Conservation (phyloP, 2,888 invertebrate genomes). For the Chalcosyrphus nemorum region DNA sequence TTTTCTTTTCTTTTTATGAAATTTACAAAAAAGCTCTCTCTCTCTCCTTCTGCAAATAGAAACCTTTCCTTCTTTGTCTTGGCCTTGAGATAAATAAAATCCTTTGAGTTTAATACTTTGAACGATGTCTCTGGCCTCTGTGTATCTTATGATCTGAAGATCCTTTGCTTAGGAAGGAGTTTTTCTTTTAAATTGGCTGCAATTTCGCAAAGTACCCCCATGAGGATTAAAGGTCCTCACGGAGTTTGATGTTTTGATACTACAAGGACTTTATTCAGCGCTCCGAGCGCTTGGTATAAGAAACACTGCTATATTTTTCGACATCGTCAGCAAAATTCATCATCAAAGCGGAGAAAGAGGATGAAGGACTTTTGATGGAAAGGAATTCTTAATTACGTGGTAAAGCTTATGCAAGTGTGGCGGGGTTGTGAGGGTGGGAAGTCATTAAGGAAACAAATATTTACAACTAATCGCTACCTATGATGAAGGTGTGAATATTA, state of each 20-base stretch:
- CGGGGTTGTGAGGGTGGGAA: neutral
- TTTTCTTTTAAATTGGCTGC: slow-evolving; percentile 44
- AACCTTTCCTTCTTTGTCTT: neutral
- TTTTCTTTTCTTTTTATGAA: neutral
- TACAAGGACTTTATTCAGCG: neutral
- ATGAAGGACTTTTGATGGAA: neutral
- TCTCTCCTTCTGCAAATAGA: neutral
- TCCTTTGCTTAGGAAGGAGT: slow-evolving; percentile 5
- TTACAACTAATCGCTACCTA: slow-evolving; percentile 3
- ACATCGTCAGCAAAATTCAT: slow-evolving; percentile 5
- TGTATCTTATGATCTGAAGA: slow-evolving; percentile 24
- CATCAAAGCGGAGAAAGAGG: neutral
- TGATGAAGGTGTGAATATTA: neutral
- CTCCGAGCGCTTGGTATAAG: neutral
- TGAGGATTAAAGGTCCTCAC: slow-evolving; percentile 42
- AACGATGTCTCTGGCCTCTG: neutral
- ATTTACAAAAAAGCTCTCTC: neutral
- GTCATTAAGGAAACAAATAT: slow-evolving; percentile 5
- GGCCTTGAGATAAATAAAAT: slow-evolving; percentile 36
- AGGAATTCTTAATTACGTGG: neutral
- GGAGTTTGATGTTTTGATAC: slow-evolving; percentile 16
- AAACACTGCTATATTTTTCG: neutral
- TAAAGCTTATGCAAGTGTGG: neutral
- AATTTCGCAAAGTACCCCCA: slow-evolving; percentile 43
- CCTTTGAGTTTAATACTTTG: slow-evolving; percentile 23